Conservation (phyloP, 2,113 vertebrate species). For the Sinocyclocheilus maitianheensis region DNA sequence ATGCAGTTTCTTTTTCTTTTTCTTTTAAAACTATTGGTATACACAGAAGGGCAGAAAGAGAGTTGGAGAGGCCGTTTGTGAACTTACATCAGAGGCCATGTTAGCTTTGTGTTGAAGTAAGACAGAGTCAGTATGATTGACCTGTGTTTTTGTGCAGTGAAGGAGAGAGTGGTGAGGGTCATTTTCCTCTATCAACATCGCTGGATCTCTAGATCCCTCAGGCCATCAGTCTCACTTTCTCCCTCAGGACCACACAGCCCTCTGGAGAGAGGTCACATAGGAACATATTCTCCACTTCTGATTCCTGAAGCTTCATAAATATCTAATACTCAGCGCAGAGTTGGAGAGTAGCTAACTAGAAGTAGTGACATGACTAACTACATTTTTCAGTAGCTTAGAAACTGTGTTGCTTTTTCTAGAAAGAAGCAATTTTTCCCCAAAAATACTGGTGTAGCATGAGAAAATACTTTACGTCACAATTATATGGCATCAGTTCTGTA, state of each 20-base stretch:
- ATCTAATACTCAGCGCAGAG: not conserved
- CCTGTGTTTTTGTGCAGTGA: conserved; percentile 55
- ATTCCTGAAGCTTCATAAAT: conserved; percentile 20
- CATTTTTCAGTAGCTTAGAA: conserved; percentile 1
- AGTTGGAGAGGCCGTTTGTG: not conserved
- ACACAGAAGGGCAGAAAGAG: not conserved
- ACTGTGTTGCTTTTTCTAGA: not conserved
- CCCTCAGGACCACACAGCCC: conserved; percentile 16
- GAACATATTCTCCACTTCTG: conserved; percentile 14
- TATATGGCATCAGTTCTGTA: not conserved
- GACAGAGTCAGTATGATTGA: conserved; percentile 58
- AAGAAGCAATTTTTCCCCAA: not conserved
- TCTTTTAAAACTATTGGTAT: not conserved
- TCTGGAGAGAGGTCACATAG: not conserved
- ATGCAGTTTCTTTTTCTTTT: not conserved
- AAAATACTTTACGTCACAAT: not conserved
- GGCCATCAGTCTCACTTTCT: not conserved
- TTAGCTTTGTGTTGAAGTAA: conserved; percentile 47
- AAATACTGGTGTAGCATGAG: not conserved
- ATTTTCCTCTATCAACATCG: conserved; percentile 67
- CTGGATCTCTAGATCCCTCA: conserved; percentile 39
- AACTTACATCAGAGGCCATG: not conserved
- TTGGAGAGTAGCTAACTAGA: not conserved
- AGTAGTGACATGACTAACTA: not conserved
- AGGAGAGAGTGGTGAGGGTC: conserved; percentile 59